These are phyloP conservation scores for Borostomias antarcticus DNA, from an alignment of 2,797 vertebrate genomes.

Conservation along the genomic window DNA sequence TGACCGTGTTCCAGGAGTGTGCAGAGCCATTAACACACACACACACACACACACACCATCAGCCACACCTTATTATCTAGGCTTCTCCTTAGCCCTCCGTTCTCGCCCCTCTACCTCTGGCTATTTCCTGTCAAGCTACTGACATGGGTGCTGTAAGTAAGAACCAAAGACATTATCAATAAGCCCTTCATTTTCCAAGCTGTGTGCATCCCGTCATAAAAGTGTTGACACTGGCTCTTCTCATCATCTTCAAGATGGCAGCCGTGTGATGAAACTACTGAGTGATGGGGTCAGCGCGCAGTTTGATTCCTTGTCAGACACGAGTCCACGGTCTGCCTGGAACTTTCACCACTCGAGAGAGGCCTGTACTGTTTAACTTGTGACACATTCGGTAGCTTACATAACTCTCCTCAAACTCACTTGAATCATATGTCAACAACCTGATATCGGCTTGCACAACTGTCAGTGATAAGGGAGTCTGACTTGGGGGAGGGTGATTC, in stretches of 20 bases:
- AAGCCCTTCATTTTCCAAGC: too few relatives aligned
- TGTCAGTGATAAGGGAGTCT: conserved; percentile 15
- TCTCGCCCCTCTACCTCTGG: background rate
- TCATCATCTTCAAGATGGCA: too few relatives aligned
- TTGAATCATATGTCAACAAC: conserved; percentile 29
- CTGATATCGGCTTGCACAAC: conserved; percentile 18
- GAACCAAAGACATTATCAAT: too few relatives aligned
- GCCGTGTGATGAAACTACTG: too few relatives aligned
- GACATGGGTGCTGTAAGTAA: too few relatives aligned
- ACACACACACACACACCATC: conserved; percentile 29
- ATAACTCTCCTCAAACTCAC: conserved; percentile 36
- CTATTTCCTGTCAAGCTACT: background rate
- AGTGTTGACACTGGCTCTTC: too few relatives aligned
- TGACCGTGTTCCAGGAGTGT: conserved; percentile 62
- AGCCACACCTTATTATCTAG: conserved; percentile 31
- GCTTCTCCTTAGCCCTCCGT: conserved; percentile 34
- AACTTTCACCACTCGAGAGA: background rate
- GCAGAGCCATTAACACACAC: conserved; percentile 3
- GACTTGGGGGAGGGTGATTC: background rate
- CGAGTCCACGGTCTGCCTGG: background rate
- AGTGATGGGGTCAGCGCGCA: too few relatives aligned
- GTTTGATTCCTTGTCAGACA: too few relatives aligned
- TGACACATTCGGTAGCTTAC: conserved; percentile 32
- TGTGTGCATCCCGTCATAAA: too few relatives aligned
- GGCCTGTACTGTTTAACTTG: conserved; percentile 19